Evolutionary conservation across 2,797 vertebrate species (phyloP), one percentile per base, ranked within the genome.

Genomic region (Columba guinea): DNA sequence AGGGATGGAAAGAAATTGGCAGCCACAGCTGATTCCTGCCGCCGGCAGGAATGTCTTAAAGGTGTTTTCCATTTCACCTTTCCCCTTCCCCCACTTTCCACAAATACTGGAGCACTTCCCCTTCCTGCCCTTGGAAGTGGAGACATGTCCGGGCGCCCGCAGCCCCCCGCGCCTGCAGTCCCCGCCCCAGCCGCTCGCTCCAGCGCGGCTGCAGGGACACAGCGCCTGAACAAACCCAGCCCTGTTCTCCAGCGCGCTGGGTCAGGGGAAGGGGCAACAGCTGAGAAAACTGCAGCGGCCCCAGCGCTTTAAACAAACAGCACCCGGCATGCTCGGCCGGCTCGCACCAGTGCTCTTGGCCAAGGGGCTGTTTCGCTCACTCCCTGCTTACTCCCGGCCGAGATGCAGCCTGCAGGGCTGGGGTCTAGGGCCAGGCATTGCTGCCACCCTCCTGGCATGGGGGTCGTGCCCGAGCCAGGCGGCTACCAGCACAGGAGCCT

Each of bases 171-270:
- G 6, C 79, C 90, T 30, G 4, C 92, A 90, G 83, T 52, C 87
- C 91, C 81, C 23, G 5, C 22, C 73, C 70, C 35, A 13, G 53
- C 89, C 3, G 22, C 95, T 55, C 5, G 5, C 87, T 85, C 5
- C 0, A 93, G 87, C 1, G 4, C 2, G 6, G 86, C 94, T 85
- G 79, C 5, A 1, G 78, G 76, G 32, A 76, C 87, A 93, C 96
- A 65, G 70, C 44, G 52, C 88, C 89, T 5, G 91, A 98, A 98
- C 97, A 97, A 98, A 96, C 75, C 67, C 48, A 23, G 93, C 87
- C 94, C 97, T 97, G 97, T 98, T 97, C 95, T 94, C 68, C 13
- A 18, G 84, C 28, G 26, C 30, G 68, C 63, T 2, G 0, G 82
- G 93, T 94, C 79, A 93, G 85, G 73, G 89, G 68, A 95, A 81